Conservation (phyloP, 2,113 vertebrate species). For the Neoarius graeffei region DNA sequence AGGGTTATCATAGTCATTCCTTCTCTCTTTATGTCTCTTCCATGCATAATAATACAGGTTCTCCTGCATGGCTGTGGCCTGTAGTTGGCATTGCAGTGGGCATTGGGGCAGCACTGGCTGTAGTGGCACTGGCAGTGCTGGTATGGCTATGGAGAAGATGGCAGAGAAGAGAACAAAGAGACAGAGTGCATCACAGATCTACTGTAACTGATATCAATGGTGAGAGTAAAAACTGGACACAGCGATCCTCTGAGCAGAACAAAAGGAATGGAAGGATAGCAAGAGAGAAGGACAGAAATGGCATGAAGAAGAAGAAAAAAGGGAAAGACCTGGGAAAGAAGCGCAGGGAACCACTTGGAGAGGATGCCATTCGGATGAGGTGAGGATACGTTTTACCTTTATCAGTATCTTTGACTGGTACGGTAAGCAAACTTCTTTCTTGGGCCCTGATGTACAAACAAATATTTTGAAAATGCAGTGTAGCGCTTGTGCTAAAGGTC, state of each 20-base stretch:
- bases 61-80: constrained; percentile 72
- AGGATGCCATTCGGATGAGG: constrained; percentile 84
- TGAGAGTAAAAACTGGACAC: constrained; percentile 56
- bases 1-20: not conserved
- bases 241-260: constrained; percentile 49
- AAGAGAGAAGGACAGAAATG: constrained; percentile 66
- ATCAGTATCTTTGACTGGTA: not conserved
- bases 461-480: not conserved
- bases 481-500: not conserved
- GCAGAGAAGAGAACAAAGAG: constrained; percentile 54
- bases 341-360: constrained; percentile 82
- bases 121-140: constrained; percentile 68
- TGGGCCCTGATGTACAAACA: not conserved
- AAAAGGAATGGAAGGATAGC: constrained; percentile 58
- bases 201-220: constrained; percentile 46
- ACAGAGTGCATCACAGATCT: constrained; percentile 59
- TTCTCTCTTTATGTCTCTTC: not conserved
- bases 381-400: constrained; percentile 59
- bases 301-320: constrained; percentile 73
- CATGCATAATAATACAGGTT: constrained; percentile 33
- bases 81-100: constrained; percentile 68
- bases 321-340: constrained; percentile 75
- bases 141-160: constrained; percentile 69
- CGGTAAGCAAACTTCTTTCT: not conserved
- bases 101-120: constrained; percentile 63